These are phyloP conservation scores for Trissolcus japonicus DNA, from an alignment of 2,888 invertebrate species.

Conservation along the genomic window DNA sequence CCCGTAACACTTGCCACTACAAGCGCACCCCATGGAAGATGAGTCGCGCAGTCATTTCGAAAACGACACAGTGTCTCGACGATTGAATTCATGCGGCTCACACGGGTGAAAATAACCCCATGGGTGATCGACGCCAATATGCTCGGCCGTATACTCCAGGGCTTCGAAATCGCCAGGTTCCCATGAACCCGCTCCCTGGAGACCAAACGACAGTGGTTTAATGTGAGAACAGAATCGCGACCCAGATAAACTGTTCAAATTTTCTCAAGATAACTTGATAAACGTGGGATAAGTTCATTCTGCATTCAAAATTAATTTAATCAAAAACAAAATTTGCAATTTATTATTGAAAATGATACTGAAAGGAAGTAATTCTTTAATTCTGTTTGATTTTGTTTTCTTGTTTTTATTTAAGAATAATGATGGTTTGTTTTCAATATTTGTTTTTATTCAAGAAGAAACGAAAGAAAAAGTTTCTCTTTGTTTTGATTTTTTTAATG, in stretches of 20 bases:
- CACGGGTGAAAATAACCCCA: conserved; percentile 66
- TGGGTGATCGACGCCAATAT: conserved; percentile 70
- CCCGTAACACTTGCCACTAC: conserved; percentile 64
- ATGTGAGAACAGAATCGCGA: conserved; percentile 70
- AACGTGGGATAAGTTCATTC: too few relatives aligned
- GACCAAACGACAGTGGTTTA: conserved; percentile 67
- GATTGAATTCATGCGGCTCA: conserved; percentile 62
- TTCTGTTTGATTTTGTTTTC: too few relatives aligned
- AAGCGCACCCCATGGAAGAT: conserved; percentile 17
- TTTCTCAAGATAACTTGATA: conserved; percentile 2
- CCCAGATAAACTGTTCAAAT: not conserved
- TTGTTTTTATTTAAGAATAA: too few relatives aligned
- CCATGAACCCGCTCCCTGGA: conserved; percentile 69
- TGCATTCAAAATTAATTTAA: too few relatives aligned
- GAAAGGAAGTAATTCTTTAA: too few relatives aligned
- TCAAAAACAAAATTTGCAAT: too few relatives aligned
- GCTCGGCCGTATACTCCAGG: conserved; percentile 71
- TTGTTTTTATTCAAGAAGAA: too few relatives aligned
- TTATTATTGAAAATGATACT: too few relatives aligned
- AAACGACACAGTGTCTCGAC: conserved; percentile 26
- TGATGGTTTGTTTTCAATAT: too few relatives aligned
- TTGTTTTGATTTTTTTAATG: too few relatives aligned
- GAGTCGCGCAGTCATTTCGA: conserved; percentile 18
- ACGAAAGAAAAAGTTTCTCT: too few relatives aligned
- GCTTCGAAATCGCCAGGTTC: conserved; percentile 66